A percentile compares a stretch with the other conserved stretches of the same genome.
These are phyloP conservation scores for Phacellophora camtschatica DNA, from an alignment of 30 jellyfish, hydroid and myxozoan genomes.

Conservation along the genomic window DNA sequence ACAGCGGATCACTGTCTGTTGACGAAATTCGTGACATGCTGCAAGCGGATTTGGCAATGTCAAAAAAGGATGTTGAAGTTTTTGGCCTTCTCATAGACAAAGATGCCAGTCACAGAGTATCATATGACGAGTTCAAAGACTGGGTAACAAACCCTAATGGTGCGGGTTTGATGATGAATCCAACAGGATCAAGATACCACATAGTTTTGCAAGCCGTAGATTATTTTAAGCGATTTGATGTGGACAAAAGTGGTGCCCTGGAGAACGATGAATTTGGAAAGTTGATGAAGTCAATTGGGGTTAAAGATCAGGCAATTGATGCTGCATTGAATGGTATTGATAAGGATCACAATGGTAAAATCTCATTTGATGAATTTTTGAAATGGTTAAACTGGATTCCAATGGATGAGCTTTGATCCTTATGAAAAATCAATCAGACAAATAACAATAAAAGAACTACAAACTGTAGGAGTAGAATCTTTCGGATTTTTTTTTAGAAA, in stretches of 20 bases:
- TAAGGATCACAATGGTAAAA: conserved; percentile 68
- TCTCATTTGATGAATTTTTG: conserved; percentile 77
- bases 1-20: conserved; percentile 38
- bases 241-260: conserved; percentile 74
- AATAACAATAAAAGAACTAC: too few relatives aligned
- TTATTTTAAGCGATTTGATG: conserved; percentile 67
- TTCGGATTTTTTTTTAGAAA: too few relatives aligned
- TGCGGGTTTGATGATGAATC: conserved; percentile 21
- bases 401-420: conserved; percentile 4
- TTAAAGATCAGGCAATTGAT: conserved; percentile 40
- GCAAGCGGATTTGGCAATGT: conserved; percentile 43
- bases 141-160: conserved; percentile 43
- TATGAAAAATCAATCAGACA: neutral
- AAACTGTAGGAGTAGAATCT: too few relatives aligned
- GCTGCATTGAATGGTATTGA: conserved; percentile 69
- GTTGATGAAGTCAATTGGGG: conserved; percentile 56
- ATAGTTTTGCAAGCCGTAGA: conserved; percentile 75
- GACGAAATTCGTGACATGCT: conserved; percentile 24
- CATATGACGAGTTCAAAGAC: conserved; percentile 39
- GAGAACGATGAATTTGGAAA: conserved; percentile 66
- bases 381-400: conserved; percentile 94
- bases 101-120: conserved; percentile 57
- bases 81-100: conserved; percentile 44
- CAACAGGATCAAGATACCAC: conserved; percentile 56
- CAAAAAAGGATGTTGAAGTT: conserved; percentile 35